phyloP scores from a whole-genome alignment of 2,797 vertebrate species.

The Myiotriccus ornatus region DNA sequence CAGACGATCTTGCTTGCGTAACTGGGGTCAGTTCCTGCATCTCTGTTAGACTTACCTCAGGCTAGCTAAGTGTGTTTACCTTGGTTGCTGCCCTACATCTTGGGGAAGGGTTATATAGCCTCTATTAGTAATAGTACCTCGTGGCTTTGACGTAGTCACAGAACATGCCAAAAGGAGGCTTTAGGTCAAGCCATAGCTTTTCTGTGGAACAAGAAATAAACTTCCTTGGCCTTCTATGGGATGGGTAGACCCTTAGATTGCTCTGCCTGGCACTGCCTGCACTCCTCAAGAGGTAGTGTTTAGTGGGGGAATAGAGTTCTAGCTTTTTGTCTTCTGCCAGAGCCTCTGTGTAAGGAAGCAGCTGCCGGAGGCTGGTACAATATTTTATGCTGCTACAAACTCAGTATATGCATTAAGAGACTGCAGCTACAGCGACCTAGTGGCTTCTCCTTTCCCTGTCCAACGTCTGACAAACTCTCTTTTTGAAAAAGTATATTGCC shows the following conservation, averaged over 20 bases:
- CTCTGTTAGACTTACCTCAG: background rate
- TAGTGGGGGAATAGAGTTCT: background rate
- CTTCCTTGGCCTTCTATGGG: background rate
- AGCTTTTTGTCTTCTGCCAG: background rate
- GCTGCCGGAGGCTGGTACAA: background rate
- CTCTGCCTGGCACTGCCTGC: background rate
- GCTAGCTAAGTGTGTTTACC: background rate
- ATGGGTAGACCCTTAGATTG: background rate
- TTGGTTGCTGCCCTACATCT: background rate
- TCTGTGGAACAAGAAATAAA: background rate
- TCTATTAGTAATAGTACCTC: background rate
- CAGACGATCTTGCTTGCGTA: background rate
- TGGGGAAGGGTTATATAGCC: background rate
- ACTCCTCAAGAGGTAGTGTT: background rate
- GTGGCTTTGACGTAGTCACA: background rate
- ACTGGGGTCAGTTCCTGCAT: background rate
- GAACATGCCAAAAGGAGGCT: background rate
- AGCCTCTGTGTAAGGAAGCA: background rate
- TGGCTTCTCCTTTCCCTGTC: background rate
- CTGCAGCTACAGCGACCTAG: no score
- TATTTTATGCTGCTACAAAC: fast-evolving
- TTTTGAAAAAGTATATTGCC: background rate
- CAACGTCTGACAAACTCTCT: background rate
- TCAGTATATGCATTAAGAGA: background rate
- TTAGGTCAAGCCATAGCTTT: background rate